Evolutionary conservation across 2,113 vertebrate genomes (phyloP).

Genomic region (Xiphophorus maculatus): DNA sequence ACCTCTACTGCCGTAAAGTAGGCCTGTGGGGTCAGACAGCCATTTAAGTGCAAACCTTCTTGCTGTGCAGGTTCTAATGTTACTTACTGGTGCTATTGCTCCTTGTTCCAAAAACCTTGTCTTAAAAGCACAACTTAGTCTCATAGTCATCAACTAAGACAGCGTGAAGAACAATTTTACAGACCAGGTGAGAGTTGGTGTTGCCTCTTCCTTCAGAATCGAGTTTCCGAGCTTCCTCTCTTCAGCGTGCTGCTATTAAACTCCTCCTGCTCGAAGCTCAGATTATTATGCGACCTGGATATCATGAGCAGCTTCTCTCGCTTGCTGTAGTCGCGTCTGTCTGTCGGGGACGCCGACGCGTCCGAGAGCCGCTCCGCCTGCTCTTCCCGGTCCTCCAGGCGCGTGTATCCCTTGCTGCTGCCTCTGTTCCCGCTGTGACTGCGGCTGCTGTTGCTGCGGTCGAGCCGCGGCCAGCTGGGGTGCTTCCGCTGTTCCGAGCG

Average conservation of each 20-base stretch:
- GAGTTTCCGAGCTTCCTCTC: constrained; percentile 94
- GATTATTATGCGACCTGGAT: constrained; percentile 96
- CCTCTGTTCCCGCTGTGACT: constrained; percentile 73
- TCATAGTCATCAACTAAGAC: not conserved
- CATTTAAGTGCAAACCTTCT: not conserved
- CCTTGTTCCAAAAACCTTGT: not conserved
- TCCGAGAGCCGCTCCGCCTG: constrained; percentile 86
- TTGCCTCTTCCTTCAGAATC: constrained; percentile 80
- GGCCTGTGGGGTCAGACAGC: constrained; percentile 7
- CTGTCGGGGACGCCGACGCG: constrained; percentile 70
- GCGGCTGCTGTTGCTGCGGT: constrained; percentile 86
- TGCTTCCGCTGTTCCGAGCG: constrained; percentile 93
- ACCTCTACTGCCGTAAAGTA: constrained; percentile 17
- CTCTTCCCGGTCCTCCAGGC: constrained; percentile 95
- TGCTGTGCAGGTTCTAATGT: not conserved
- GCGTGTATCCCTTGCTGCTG: constrained; percentile 94
- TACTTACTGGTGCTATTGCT: not conserved
- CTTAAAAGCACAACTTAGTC: not conserved
- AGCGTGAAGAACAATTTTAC: constrained; percentile 33
- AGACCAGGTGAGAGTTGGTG: not conserved
- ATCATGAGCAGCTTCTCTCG: constrained; percentile 99
- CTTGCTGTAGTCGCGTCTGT: constrained; percentile 91
- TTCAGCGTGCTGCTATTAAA: constrained; percentile 92
- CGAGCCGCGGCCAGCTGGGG: constrained; percentile 95
- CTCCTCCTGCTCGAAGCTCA: constrained; percentile 96